Evolutionary conservation across 2,888 invertebrate genomes (phyloP).

Genomic region (Drosophila robusta): DNA sequence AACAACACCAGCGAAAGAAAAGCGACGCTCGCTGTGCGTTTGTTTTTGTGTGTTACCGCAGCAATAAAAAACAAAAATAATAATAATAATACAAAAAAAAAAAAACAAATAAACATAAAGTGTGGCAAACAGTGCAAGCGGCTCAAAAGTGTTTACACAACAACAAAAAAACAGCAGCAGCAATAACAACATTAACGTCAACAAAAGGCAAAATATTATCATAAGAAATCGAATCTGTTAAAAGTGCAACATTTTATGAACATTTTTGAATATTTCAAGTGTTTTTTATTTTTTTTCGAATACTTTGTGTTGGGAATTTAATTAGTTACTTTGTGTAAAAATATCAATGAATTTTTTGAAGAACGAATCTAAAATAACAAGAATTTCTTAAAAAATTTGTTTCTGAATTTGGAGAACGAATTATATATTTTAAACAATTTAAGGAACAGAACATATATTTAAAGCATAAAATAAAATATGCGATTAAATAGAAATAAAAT

Average conservation of each 20-base stretch:
- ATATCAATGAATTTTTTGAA: slow-evolving; percentile 9
- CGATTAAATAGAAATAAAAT: background rate
- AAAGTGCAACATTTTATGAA: slow-evolving; percentile 13
- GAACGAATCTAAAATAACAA: background rate
- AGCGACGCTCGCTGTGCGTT: slow-evolving; percentile 51
- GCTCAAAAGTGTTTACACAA: slow-evolving; percentile 46
- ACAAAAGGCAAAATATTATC: slow-evolving; percentile 45
- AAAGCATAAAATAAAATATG: too few relatives aligned
- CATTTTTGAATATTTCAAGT: background rate
- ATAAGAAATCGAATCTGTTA: slow-evolving; percentile 17
- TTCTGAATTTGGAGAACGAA: background rate
- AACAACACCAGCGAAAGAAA: slow-evolving; percentile 65
- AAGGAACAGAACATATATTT: background rate
- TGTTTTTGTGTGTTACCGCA: slow-evolving; percentile 29
- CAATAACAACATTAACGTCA: slow-evolving; percentile 21
- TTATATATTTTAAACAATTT: background rate
- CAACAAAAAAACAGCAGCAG: slow-evolving; percentile 20
- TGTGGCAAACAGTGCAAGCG: slow-evolving; percentile 35
- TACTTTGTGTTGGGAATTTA: background rate
- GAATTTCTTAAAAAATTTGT: background rate
- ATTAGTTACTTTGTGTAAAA: background rate
- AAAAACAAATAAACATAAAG: slow-evolving; percentile 29
- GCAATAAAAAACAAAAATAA: slow-evolving; percentile 39
- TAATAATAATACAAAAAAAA: slow-evolving; percentile 19
- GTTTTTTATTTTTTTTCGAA: background rate